Percentiles rank a stretch among this genome's conserved stretches.
Conservation (phyloP, 2,113 vertebrate genomes). For the Drymodes brunneopygia region DNA sequence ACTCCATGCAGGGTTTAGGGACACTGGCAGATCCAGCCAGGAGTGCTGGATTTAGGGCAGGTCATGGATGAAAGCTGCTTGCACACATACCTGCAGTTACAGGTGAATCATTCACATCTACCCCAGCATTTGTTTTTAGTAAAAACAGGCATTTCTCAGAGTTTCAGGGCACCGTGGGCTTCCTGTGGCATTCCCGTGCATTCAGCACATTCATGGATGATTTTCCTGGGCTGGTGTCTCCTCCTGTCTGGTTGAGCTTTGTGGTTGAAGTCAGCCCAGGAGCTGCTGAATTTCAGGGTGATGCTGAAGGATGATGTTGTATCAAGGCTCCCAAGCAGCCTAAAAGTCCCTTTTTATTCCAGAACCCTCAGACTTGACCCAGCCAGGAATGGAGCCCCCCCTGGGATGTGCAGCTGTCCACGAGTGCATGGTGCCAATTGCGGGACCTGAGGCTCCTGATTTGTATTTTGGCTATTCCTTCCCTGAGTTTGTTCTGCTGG, state of each 20-base stretch:
- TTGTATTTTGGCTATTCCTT: neutral
- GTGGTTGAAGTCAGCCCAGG: neutral
- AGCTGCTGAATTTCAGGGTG: neutral
- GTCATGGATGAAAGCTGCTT: neutral
- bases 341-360: neutral
- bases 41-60: neutral
- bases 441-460: neutral
- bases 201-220: neutral
- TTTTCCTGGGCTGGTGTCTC: neutral
- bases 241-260: neutral
- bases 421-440: fast-evolving
- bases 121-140: neutral
- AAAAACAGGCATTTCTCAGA: neutral
- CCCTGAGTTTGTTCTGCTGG: neutral
- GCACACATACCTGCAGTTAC: fast-evolving
- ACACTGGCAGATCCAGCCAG: neutral
- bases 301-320: neutral
- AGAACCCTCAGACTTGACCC: neutral
- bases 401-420: neutral
- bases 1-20: neutral
- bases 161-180: fast-evolving
- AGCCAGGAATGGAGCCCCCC: neutral
- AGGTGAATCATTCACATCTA: neutral
- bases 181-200: fast-evolving
- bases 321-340: neutral